Base-by-base conservation (phyloP, 2,113 vertebrate species). In the Electrona antarctica region DNA sequence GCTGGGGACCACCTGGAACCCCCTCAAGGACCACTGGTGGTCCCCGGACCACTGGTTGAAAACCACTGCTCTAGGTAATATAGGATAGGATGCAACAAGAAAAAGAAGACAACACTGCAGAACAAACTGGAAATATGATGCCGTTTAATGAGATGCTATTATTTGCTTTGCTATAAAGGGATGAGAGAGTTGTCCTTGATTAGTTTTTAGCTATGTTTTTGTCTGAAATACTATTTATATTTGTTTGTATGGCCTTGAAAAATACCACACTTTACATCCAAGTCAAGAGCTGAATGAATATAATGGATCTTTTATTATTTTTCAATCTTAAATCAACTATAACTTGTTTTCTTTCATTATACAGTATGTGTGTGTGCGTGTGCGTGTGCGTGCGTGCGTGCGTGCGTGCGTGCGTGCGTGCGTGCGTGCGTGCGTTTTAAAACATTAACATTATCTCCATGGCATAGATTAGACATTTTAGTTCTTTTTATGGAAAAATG, bases 71-170 rank as follows among this genome's bases (percentile, higher is more conserved):
- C 33, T 41, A 41, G 5, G 5, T 41, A 41, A 41, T 4, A 41
- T 41, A 21, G 33, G 33, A 41, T 41, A 4, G 33, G 33, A 41
- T 41, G 33, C 33, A 41, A 41, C 33, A 41, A 41, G 33, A 6
- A 41, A 41, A 41, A 41, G 3, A 41, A 3, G 5, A 4, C 5
- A 41, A 41, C 33, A 41, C 33, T 41, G 33, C 33, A 41, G 33
- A 41, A 80, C 73, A 49, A 61, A 52, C 45, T 60, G 54, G 71
- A 63, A 47, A 61, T 69, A 50, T 50, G n/a, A 48, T 15, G 7
- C 60, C 52, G 33, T 51, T 70, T 51, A 14, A 63, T 69, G 21
- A 67, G 66, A 60, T 15, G 50, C 59, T 48, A 59, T 67, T 61
- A 64, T 33, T 65, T 13, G 12, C 68, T 63, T 59, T 52, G 49